Base-by-base conservation (phyloP, 2,888 invertebrate genomes). In the Meteorus colon region DNA sequence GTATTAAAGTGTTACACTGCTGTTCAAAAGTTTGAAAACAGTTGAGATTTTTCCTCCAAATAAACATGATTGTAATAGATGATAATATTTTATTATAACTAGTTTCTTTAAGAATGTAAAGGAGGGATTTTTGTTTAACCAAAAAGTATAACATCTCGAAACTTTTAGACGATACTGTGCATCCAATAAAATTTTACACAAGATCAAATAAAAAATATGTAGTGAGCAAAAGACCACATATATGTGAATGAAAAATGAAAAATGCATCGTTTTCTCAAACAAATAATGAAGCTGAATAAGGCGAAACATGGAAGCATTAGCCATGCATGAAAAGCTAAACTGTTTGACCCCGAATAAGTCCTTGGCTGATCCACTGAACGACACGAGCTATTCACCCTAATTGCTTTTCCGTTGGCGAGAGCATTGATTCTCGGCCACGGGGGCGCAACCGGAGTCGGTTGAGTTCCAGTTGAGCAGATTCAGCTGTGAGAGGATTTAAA, bases 311-410 rank as follows among this genome's bases (percentile, higher is more conserved):
- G 19, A n/a, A 69, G 34, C 29, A 62, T 71, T 41, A 71, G 34
- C 41, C 27, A 71, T 71, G 62, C 60, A 71, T 71, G 71, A 71
- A 71, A 71, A 71, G 60, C 41, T 71, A 71, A 71, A 71, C 62
- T 71, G 45, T 71, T 71, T 71, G 71, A 71, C 71, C 62, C 37
- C 59, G 71, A 45, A 41, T 71, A 71, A 71, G 59, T 71, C 41
- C 16, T 27, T 37, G 27, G 62, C 45, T 37, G 67, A 62, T 67
- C 72, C 72, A 72, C 67, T 72, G 67, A 76, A 31, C 60, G 75
- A 76, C 75, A 72, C 62, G 67, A 76, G 59, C 75, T 72, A 76
- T 76, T 76, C 75, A 76, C 31, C 67, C 72, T 76, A 76, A 76
- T 76, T 76, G 72, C 75, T 76, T 76, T 76, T 72, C 60, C 72